Percentiles rank a stretch among this genome's conserved stretches.
Evolutionary conservation across 2,888 invertebrate species (phyloP).

Genomic region (Drosophila nigricruria): DNA sequence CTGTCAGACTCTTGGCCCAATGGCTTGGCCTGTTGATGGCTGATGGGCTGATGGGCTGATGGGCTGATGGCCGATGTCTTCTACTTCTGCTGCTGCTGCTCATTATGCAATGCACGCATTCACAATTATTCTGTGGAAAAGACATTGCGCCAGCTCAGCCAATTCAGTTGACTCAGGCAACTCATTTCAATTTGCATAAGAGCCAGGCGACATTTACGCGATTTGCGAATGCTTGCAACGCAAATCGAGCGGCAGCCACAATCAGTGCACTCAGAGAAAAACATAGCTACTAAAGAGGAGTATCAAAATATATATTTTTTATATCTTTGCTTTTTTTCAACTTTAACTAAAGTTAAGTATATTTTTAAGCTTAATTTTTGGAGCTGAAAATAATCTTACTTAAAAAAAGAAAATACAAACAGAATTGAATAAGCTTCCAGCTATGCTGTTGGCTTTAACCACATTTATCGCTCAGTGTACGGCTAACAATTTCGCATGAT

Average conservation of each 20-base stretch:
- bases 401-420: not conserved
- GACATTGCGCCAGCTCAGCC: conserved; percentile 62
- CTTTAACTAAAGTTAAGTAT: too few relatives aligned
- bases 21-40: conserved; percentile 23
- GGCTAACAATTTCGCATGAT: conserved; percentile 38
- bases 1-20: conserved; percentile 28
- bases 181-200: conserved; percentile 78
- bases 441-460: not conserved
- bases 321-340: too few relatives aligned
- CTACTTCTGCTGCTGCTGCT: conserved; percentile 21
- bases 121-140: conserved; percentile 82
- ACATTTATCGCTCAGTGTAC: conserved; percentile 4
- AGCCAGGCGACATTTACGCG: conserved; percentile 53
- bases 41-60: conserved; percentile 25
- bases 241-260: conserved; percentile 22
- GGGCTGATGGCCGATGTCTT: conserved; percentile 15
- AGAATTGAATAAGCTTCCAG: not conserved
- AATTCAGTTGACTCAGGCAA: conserved; percentile 48
- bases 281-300: too few relatives aligned
- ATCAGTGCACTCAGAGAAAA: conserved; percentile 9
- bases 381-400: too few relatives aligned
- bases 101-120: conserved; percentile 81
- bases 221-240: conserved; percentile 31
- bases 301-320: too few relatives aligned
- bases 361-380: too few relatives aligned